Percentiles rank a stretch among this genome's conserved stretches.
Evolutionary conservation across 2,113 vertebrate genomes (phyloP).

Genomic region (Accipiter cooperii): DNA sequence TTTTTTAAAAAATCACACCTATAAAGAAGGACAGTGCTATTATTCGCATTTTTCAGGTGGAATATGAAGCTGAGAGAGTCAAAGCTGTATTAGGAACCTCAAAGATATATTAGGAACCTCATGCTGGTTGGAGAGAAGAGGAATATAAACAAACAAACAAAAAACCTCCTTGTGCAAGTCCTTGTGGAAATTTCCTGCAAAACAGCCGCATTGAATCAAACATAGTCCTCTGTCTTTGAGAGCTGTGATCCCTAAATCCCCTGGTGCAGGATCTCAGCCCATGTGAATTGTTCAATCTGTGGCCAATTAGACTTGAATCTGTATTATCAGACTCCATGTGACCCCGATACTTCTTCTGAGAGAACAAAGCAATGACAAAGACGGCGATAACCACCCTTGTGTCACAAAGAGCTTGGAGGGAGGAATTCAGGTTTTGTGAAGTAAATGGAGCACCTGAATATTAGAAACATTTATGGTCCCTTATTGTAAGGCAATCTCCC

Average conservation of each 20-base stretch:
- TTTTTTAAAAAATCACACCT: neutral
- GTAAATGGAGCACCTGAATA: neutral
- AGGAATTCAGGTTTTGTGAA: neutral
- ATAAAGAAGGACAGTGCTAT: neutral
- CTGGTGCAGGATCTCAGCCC: neutral
- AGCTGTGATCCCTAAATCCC: neutral
- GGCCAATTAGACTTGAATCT: neutral
- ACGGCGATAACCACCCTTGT: neutral
- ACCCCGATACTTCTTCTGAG: fast-evolving
- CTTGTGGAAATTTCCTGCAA: neutral
- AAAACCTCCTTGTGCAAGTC: neutral
- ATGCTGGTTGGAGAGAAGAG: neutral
- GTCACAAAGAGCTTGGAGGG: neutral
- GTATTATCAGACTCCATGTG: neutral
- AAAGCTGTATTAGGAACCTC: neutral
- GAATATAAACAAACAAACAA: neutral
- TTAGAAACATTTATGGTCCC: neutral
- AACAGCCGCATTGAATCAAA: neutral
- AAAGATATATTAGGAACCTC: neutral
- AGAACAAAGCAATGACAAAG: neutral
- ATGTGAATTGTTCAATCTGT: neutral
- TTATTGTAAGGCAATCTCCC: neutral
- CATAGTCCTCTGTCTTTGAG: neutral
- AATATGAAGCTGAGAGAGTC: neutral
- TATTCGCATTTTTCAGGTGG: neutral